Conservation (phyloP, 2,888 invertebrate genomes). For the Leucoma salicis region DNA sequence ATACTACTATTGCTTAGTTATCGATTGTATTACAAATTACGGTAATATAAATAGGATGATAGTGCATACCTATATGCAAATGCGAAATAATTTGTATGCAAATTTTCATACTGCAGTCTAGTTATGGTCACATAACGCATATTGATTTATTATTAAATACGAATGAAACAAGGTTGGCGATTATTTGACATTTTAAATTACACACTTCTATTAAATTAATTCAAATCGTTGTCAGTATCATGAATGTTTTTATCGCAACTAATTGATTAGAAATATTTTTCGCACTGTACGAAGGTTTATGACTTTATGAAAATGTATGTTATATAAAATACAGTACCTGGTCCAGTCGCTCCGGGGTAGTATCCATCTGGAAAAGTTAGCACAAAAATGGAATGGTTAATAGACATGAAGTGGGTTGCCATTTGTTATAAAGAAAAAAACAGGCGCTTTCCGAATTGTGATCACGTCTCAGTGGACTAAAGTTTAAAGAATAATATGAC, state of each 20-base stretch:
- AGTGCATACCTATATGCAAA: too few relatives aligned
- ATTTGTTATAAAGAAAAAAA: background rate
- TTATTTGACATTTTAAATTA: too few relatives aligned
- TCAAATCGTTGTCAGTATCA: too few relatives aligned
- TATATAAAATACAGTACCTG: slow-evolving; percentile 11
- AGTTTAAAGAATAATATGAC: background rate
- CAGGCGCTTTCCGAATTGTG: background rate
- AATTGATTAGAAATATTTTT: too few relatives aligned
- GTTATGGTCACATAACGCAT: background rate
- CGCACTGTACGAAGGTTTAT: too few relatives aligned
- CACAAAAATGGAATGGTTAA: slow-evolving; percentile 15
- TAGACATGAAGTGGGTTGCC: slow-evolving; percentile 1
- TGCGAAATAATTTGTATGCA: background rate
- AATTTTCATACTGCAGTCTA: slow-evolving; percentile 13
- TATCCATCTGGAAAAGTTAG: slow-evolving; percentile 18
- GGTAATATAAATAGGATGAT: too few relatives aligned
- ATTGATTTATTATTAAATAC: slow-evolving; percentile 9
- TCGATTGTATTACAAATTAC: too few relatives aligned
- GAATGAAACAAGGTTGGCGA: slow-evolving; percentile 9
- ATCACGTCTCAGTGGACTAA: background rate
- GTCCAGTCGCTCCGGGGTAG: slow-evolving; percentile 15
- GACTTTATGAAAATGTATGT: background rate
- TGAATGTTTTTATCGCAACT: too few relatives aligned
- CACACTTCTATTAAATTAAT: too few relatives aligned
- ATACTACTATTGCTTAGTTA: too few relatives aligned